A percentile compares a stretch with the other conserved stretches of the same genome.
Conservation (phyloP, 2,113 vertebrate genomes). For the Chauna torquata region DNA sequence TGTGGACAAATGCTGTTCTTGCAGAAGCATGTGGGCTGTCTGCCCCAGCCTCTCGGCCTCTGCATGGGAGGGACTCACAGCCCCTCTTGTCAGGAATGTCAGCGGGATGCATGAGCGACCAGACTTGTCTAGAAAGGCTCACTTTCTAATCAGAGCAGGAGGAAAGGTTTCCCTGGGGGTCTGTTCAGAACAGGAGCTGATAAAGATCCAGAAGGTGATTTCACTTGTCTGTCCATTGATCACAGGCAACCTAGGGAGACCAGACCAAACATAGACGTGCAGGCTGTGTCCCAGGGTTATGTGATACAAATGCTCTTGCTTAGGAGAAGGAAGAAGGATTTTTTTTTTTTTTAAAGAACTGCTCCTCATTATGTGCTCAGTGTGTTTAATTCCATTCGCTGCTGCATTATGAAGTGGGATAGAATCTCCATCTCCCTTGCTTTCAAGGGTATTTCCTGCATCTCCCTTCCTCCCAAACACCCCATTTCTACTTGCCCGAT, state of each 20-base stretch:
- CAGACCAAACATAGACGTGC: conserved; percentile 60
- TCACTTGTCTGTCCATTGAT: conserved; percentile 54
- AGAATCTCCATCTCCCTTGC: conserved; percentile 26
- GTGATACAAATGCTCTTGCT: conserved; percentile 37
- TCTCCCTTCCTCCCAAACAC: conserved; percentile 30
- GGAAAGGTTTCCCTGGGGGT: neutral
- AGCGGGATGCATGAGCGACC: neutral
- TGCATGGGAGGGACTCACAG: neutral
- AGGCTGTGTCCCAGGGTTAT: conserved; percentile 58
- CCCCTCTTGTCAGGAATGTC: neutral
- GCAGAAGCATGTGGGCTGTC: fast-evolving
- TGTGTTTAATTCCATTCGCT: conserved; percentile 45
- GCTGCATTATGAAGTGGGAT: conserved; percentile 51
- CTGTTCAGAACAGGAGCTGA: conserved; percentile 47
- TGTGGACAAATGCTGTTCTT: neutral
- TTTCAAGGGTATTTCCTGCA: conserved; percentile 36
- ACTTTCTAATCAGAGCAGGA: neutral
- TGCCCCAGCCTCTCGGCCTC: neutral
- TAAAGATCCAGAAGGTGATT: conserved; percentile 67
- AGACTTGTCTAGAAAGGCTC: neutral
- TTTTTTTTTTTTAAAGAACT: neutral
- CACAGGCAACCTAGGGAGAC: conserved; percentile 64
- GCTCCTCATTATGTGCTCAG: conserved; percentile 41
- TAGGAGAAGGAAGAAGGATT: neutral
- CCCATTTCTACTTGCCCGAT: conserved; percentile 11